These are phyloP conservation scores for Myzus persicae DNA, from an alignment of 1,140 invertebrate species.

Conservation along the genomic window DNA sequence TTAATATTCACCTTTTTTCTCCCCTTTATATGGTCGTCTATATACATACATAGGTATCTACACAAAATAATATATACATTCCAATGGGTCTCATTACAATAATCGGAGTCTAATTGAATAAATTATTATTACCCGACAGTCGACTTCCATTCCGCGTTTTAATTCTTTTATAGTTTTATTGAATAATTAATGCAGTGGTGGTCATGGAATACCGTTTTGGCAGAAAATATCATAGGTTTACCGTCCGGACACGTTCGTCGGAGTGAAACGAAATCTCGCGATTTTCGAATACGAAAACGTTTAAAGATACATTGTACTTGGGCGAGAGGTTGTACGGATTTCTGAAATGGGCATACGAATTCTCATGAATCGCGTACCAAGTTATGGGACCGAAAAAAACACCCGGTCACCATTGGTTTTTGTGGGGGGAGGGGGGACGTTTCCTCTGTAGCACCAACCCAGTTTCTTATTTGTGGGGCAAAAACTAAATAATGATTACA, in stretches of 20 bases:
- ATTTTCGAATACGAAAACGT: not conserved
- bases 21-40: not conserved
- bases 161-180: not conserved
- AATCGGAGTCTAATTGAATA: constrained; percentile 33
- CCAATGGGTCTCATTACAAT: constrained; percentile 33
- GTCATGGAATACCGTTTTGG: not conserved
- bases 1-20: constrained; percentile 47
- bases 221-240: not conserved
- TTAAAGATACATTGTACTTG: too few species aligned
- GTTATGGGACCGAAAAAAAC: too few species aligned
- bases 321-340: too few species aligned
- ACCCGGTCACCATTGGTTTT: too few species aligned
- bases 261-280: not conserved
- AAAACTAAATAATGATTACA: too few species aligned
- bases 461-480: too few species aligned
- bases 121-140: not conserved
- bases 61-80: not conserved
- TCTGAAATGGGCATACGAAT: too few species aligned
- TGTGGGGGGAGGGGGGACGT: too few species aligned
- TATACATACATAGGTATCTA: not conserved
- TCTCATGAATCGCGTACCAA: too few species aligned
- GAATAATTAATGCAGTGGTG: not conserved
- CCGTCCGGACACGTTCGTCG: not conserved
- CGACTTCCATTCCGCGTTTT: not conserved
- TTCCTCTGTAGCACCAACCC: too few species aligned